Evolutionary conservation across 2,113 vertebrate species (phyloP).

Genomic region (Macquaria australasica): DNA sequence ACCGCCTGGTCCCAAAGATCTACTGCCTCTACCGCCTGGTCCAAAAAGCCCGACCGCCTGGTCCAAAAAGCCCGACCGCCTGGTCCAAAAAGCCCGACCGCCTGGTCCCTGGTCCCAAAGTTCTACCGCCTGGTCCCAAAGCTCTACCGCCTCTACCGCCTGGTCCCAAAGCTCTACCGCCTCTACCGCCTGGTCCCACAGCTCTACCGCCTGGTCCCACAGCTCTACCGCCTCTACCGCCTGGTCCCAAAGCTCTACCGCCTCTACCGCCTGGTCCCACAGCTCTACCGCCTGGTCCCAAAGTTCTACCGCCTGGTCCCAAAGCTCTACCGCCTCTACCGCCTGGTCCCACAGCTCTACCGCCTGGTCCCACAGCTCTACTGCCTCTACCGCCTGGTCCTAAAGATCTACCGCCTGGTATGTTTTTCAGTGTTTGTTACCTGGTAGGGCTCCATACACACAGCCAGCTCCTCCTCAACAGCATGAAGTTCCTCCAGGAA

Average conservation of each 20-base stretch:
- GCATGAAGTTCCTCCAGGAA: slow-evolving; percentile 97
- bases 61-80: background rate
- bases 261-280: background rate
- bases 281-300: background rate
- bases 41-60: background rate
- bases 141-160: background rate
- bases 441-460: slow-evolving; percentile 93
- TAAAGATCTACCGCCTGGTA: no score
- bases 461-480: slow-evolving; percentile 93
- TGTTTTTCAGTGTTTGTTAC: slow-evolving; percentile 68
- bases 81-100: background rate
- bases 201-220: background rate
- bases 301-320: no score
- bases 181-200: background rate
- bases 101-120: no score
- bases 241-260: background rate
- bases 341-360: no score
- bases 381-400: background rate
- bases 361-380: no score
- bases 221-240: no score
- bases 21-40: no score
- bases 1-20: no score
- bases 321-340: background rate
- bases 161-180: no score
- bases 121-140: background rate